phyloP scores from a whole-genome alignment of 1,140 invertebrate genomes.

The Chelonus insularis region DNA sequence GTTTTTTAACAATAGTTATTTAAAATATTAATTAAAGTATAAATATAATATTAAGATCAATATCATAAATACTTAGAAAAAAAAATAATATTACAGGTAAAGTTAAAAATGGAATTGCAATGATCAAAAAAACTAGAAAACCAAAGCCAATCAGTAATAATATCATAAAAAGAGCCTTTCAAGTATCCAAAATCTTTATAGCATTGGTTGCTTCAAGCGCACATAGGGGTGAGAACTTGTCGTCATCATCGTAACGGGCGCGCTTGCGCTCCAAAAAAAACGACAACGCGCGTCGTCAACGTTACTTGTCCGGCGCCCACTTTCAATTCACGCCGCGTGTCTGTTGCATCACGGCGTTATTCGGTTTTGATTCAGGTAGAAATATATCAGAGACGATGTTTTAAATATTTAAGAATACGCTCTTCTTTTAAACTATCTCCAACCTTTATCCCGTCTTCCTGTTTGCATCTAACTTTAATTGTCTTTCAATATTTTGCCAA shows the following conservation, averaged over 20 bases:
- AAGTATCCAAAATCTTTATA: constrained; percentile 30
- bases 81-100: background rate
- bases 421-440: background rate
- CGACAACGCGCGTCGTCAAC: constrained; percentile 36
- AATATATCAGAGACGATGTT: constrained; percentile 3
- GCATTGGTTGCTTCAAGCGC: constrained; percentile 25
- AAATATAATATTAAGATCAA: too few relatives aligned
- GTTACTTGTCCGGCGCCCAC: constrained; percentile 44
- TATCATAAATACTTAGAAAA: too few relatives aligned
- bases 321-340: constrained; percentile 51
- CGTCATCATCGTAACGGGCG: constrained; percentile 1
- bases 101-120: background rate
- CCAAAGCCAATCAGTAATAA: background rate
- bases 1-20: too few relatives aligned
- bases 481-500: background rate
- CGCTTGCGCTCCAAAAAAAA: constrained; percentile 30
- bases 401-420: background rate
- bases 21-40: too few relatives aligned
- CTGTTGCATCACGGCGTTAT: constrained; percentile 37
- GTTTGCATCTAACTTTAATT: background rate
- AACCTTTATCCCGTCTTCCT: background rate
- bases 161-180: constrained; percentile 22
- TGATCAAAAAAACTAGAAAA: too few relatives aligned
- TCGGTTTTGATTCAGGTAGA: constrained; percentile 23
- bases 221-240: constrained; percentile 17